phyloP scores from a whole-genome alignment of 2,113 vertebrate genomes.

The Rhadina sibilatrix region DNA sequence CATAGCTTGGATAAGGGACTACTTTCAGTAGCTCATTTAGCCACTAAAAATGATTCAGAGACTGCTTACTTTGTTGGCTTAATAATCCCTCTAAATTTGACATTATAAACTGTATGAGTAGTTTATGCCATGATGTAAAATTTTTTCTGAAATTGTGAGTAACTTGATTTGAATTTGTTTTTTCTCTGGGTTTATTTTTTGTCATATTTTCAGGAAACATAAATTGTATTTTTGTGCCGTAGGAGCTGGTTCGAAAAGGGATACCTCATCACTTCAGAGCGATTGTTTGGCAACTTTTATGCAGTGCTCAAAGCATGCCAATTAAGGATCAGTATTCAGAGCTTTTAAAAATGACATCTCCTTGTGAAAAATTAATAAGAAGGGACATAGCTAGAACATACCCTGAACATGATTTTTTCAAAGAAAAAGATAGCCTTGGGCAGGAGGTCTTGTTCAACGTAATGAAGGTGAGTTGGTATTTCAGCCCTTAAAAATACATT shows the following conservation, averaged over 20 bases:
- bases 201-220: background rate
- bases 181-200: background rate
- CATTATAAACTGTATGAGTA: background rate
- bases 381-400: slow-evolving; percentile 98
- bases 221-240: slow-evolving; percentile 19
- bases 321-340: slow-evolving; percentile 99
- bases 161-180: background rate
- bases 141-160: background rate
- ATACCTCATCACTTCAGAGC: slow-evolving; percentile 98
- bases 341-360: slow-evolving; percentile 97
- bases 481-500: background rate
- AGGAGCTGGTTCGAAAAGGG: slow-evolving; percentile 96
- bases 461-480: slow-evolving; percentile 87
- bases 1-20: background rate
- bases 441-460: slow-evolving; percentile 99
- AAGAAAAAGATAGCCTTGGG: slow-evolving; percentile 96
- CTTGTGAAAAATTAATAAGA: slow-evolving; percentile 96
- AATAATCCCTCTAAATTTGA: background rate
- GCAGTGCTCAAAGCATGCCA: slow-evolving; percentile 92
- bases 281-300: slow-evolving; percentile 97
- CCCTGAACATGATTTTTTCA: slow-evolving; percentile 98
- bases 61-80: background rate
- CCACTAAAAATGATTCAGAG: background rate
- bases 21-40: background rate
- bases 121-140: background rate